These are phyloP conservation scores for Malacoraja senta DNA, from an alignment of 2,797 vertebrate species.

Conservation along the genomic window DNA sequence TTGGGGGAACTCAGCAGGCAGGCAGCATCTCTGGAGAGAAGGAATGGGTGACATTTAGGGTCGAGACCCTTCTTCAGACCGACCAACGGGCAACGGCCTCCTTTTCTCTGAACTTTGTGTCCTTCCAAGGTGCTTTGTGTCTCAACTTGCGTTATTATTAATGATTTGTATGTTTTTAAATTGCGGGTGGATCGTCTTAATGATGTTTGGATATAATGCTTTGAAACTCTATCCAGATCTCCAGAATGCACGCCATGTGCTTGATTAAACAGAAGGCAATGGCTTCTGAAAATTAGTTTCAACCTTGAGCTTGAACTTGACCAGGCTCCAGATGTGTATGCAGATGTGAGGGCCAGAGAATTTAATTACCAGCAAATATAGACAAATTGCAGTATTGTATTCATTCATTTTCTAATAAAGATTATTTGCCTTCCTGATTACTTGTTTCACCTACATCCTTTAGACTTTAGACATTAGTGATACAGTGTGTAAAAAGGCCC, in stretches of 20 bases:
- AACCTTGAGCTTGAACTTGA: background rate
- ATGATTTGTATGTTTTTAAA: background rate
- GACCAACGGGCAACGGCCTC: too few relatives aligned
- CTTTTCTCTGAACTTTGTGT: background rate
- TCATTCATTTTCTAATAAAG: too few relatives aligned
- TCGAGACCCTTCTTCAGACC: too few relatives aligned
- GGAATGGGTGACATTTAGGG: too few relatives aligned
- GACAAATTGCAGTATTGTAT: too few relatives aligned
- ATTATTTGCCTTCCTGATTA: too few relatives aligned
- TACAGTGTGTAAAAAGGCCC: too few relatives aligned
- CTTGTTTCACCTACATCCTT: too few relatives aligned
- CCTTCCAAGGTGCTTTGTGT: background rate
- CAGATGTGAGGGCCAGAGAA: background rate
- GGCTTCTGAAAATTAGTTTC: too few relatives aligned
- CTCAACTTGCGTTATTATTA: background rate
- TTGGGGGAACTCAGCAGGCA: too few relatives aligned
- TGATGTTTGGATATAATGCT: background rate
- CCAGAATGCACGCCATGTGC: background rate
- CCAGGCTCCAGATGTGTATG: background rate
- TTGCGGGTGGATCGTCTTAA: background rate
- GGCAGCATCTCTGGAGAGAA: too few relatives aligned
- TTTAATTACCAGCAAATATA: background rate
- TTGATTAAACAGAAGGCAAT: background rate
- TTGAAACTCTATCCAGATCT: background rate
- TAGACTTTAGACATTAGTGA: too few relatives aligned